These are phyloP conservation scores for Trichechus manatus DNA, from an alignment of 2,113 vertebrate species.

Conservation along the genomic window DNA sequence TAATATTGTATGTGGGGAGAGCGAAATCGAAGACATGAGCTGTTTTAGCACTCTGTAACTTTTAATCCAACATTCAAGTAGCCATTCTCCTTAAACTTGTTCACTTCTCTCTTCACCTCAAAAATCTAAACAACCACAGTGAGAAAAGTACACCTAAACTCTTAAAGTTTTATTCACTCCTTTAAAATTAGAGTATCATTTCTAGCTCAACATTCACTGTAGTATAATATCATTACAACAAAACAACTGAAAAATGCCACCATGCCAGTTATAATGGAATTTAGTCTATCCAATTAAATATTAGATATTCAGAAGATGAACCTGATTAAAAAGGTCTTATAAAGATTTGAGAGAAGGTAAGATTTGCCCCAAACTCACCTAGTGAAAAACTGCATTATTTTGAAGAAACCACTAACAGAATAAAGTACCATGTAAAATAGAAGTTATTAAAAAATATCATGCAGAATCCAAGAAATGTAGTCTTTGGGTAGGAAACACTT, in stretches of 20 bases:
- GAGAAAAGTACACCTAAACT: not conserved
- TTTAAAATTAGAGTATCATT: not conserved
- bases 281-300: not conserved
- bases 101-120: not conserved
- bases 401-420: not conserved
- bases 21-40: not conserved
- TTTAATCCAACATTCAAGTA: not conserved
- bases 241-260: not conserved
- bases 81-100: not conserved
- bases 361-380: not conserved
- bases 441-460: not conserved
- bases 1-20: not conserved
- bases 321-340: not conserved
- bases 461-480: not conserved
- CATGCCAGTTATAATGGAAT: not conserved
- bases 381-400: not conserved
- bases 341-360: not conserved
- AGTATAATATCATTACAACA: not conserved
- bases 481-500: not conserved
- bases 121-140: not conserved
- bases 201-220: not conserved
- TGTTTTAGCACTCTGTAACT: not conserved
- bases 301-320: not conserved
- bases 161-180: not conserved
- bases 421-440: not conserved